phyloP scores from a whole-genome alignment of 2,113 vertebrate species.

The Gymnobelideus leadbeateri region DNA sequence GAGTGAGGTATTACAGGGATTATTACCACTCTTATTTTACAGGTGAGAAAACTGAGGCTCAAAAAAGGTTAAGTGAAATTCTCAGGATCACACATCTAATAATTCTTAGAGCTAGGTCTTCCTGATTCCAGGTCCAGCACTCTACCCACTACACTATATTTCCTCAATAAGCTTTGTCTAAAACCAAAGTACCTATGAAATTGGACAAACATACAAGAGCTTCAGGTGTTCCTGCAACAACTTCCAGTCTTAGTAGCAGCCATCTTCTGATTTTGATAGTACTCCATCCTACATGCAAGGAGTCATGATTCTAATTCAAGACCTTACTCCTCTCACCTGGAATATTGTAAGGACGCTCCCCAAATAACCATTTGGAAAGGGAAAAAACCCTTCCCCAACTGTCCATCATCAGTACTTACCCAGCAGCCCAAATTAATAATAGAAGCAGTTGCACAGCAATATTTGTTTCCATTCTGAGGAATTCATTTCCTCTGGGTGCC shows the following conservation, averaged over 20 bases:
- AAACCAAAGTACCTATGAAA: not conserved
- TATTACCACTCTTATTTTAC: not conserved
- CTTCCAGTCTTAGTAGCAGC: not conserved
- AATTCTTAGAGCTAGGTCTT: not conserved
- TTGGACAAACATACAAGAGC: not conserved
- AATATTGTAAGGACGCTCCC: not conserved
- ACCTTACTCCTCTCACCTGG: not conserved
- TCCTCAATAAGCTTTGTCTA: not conserved
- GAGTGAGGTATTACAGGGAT: not conserved
- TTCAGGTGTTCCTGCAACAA: not conserved
- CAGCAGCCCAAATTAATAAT: fast-evolving
- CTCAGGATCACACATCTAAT: not conserved
- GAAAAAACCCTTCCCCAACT: not conserved
- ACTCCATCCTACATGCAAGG: not conserved
- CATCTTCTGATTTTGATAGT: not conserved
- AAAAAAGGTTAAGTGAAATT: not conserved
- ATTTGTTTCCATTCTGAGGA: slow-evolving; percentile 28
- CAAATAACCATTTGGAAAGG: not conserved
- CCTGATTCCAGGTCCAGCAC: not conserved
- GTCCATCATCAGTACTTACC: not conserved
- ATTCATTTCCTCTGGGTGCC: not conserved
- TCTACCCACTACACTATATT: not conserved
- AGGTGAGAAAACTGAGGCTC: not conserved
- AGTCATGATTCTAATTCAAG: not conserved
- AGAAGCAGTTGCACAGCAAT: not conserved